A percentile compares a stretch with the other conserved stretches of the same genome.
These are phyloP conservation scores for Phasianus colchicus DNA, from an alignment of 2,113 vertebrate species.

Conservation along the genomic window DNA sequence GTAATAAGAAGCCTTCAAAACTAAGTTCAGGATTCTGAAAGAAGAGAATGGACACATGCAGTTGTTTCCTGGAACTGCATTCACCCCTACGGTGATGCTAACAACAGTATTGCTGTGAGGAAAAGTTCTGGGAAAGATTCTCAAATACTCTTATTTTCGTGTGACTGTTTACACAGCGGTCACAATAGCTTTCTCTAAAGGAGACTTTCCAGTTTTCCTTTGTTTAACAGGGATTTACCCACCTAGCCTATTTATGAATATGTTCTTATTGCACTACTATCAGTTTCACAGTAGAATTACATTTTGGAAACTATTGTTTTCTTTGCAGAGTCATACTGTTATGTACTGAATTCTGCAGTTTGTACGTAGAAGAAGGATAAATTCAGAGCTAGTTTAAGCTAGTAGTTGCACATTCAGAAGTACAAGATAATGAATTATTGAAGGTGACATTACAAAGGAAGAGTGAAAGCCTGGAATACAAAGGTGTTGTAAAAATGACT, in stretches of 20 bases:
- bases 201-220: neutral
- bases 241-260: neutral
- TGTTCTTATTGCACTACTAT: neutral
- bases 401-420: neutral
- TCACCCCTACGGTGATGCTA: neutral
- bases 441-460: neutral
- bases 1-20: neutral
- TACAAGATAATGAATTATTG: neutral
- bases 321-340: neutral
- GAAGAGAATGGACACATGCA: neutral
- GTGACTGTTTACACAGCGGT: neutral
- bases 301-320: neutral
- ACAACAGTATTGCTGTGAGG: neutral
- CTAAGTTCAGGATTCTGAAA: constrained; percentile 29
- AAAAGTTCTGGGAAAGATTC: neutral
- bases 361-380: neutral
- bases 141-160: neutral
- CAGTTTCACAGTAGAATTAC: neutral
- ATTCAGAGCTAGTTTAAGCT: neutral
- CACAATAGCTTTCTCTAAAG: neutral
- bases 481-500: neutral
- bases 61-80: neutral
- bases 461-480: neutral
- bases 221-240: neutral
- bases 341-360: neutral